Evolutionary conservation across 2,797 vertebrate genomes (phyloP).

Genomic region (Chromis chromis): DNA sequence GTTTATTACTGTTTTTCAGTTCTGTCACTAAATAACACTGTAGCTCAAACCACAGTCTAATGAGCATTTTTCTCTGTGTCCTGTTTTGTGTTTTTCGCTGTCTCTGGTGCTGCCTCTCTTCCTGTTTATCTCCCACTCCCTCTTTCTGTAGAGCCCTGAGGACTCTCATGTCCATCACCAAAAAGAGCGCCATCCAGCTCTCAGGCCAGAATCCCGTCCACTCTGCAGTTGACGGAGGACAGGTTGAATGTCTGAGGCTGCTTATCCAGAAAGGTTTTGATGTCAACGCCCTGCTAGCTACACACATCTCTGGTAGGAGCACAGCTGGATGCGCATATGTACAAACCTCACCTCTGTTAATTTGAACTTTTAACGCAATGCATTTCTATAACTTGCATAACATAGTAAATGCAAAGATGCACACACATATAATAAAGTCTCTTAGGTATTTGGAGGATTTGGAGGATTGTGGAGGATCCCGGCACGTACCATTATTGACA

Average conservation of each 20-base stretch:
- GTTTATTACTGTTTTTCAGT: slow-evolving; percentile 61
- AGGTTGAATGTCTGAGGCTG: slow-evolving; percentile 87
- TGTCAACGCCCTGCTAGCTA: slow-evolving; percentile 83
- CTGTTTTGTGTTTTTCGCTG: slow-evolving; percentile 55
- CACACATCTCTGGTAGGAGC: slow-evolving; percentile 68
- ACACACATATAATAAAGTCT: neutral
- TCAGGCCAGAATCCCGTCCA: slow-evolving; percentile 89
- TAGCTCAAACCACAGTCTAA: slow-evolving; percentile 61
- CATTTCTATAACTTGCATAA: neutral
- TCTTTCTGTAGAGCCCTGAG: slow-evolving; percentile 84
- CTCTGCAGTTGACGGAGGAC: slow-evolving; percentile 89
- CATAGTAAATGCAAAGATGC: neutral
- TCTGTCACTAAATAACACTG: slow-evolving; percentile 54
- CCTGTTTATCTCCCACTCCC: slow-evolving; percentile 30
- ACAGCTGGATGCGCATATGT: neutral
- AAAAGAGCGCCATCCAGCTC: slow-evolving; percentile 84
- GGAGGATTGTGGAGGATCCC: neutral
- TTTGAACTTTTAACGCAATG: neutral
- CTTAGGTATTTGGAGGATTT: neutral
- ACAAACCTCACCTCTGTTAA: neutral
- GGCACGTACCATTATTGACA: neutral
- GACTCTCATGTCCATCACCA: slow-evolving; percentile 88
- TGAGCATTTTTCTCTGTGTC: slow-evolving; percentile 53
- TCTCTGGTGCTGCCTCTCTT: slow-evolving; percentile 33
- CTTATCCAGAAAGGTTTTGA: slow-evolving; percentile 87